Conservation (phyloP, 1,140 invertebrate genomes). For the Bilobella aurantiaca region DNA sequence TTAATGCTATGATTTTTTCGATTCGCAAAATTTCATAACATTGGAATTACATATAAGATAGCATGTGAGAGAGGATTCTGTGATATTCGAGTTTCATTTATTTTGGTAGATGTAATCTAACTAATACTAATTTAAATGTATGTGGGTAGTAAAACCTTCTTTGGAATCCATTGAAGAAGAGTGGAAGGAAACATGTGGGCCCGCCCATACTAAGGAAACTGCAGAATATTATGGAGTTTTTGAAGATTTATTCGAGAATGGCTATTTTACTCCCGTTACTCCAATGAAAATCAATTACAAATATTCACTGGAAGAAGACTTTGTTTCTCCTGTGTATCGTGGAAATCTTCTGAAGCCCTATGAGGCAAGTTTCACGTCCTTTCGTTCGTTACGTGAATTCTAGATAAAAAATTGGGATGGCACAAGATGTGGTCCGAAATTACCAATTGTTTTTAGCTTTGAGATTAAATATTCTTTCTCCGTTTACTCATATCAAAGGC, state of each 20-base stretch:
- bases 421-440: neutral
- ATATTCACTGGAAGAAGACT: slow-evolving; percentile 42
- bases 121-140: too few species aligned
- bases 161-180: slow-evolving; percentile 55
- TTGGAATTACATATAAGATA: too few species aligned
- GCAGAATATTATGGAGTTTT: slow-evolving; percentile 85
- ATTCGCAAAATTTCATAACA: too few species aligned
- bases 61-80: too few species aligned
- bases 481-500: slow-evolving; percentile 42
- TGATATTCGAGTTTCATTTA: too few species aligned
- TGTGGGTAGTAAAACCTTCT: slow-evolving; percentile 59
- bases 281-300: slow-evolving; percentile 53
- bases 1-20: too few species aligned
- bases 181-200: slow-evolving; percentile 54
- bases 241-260: slow-evolving; percentile 76
- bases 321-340: slow-evolving; percentile 50
- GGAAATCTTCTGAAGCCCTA: slow-evolving; percentile 71
- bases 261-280: slow-evolving; percentile 69
- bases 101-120: too few species aligned
- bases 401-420: too few species aligned
- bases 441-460: slow-evolving; percentile 2
- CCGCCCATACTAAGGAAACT: slow-evolving; percentile 55
- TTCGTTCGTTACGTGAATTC: too few species aligned
- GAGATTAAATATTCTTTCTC: neutral
- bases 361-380: too few species aligned